These are phyloP conservation scores for Ptychochromis oligacanthus DNA, from an alignment of 2,113 vertebrate genomes.

Conservation along the genomic window DNA sequence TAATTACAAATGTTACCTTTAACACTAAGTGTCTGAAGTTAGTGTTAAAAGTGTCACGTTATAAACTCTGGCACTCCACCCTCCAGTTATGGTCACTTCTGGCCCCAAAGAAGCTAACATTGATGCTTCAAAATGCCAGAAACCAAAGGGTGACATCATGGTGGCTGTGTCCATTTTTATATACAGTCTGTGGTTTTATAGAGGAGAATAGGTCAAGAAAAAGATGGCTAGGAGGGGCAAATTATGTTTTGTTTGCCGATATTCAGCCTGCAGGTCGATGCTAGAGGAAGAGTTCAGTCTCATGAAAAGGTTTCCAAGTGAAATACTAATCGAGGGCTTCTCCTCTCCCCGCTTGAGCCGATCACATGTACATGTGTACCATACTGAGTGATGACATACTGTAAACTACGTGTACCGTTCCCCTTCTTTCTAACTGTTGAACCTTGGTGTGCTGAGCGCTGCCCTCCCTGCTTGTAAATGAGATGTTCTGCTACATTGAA, in stretches of 20 bases:
- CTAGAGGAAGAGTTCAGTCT: background rate
- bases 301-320: background rate
- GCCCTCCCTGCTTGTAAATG: constrained; percentile 54
- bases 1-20: background rate
- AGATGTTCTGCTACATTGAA: constrained; percentile 38
- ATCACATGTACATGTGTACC: constrained; percentile 35
- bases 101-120: background rate
- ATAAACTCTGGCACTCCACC: fast-evolving
- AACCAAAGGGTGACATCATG: background rate
- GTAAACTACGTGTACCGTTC: constrained; percentile 15
- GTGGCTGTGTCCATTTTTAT: background rate
- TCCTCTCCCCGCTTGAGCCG: background rate
- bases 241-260: background rate
- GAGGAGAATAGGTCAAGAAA: background rate
- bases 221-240: background rate
- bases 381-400: constrained; percentile 34
- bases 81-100: background rate
- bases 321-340: background rate
- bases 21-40: too few species aligned
- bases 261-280: background rate
- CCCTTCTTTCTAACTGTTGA: background rate
- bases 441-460: constrained; percentile 20
- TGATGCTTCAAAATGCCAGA: background rate
- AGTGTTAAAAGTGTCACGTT: too few species aligned
- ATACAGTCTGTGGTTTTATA: background rate